A percentile compares a stretch with the other conserved stretches of the same genome.
Conservation (phyloP, 2,888 invertebrate genomes). For the Calameuta filiformis region DNA sequence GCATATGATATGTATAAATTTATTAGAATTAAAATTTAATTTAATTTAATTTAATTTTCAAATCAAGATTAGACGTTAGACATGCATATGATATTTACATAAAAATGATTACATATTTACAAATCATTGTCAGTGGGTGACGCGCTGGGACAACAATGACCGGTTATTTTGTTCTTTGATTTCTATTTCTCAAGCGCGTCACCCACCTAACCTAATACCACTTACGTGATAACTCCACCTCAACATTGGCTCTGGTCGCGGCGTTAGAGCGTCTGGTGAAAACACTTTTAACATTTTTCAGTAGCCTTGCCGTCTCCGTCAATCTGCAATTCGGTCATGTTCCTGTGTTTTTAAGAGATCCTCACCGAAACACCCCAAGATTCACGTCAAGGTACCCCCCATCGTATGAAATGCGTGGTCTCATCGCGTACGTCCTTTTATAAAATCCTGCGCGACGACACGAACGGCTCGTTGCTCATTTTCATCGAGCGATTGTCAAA, state of each 20-base stretch:
- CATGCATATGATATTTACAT: not conserved
- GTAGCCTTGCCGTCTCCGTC: constrained; percentile 96
- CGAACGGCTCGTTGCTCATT: not conserved
- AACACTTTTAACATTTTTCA: constrained; percentile 94
- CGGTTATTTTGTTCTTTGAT: not conserved
- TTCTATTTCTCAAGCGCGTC: constrained; percentile 20
- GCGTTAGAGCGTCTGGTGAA: constrained; percentile 83
- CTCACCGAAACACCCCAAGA: not conserved
- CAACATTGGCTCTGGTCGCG: constrained; percentile 80
- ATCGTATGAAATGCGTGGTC: not conserved
- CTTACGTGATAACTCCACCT: constrained; percentile 95
- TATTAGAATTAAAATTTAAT: too few relatives aligned
- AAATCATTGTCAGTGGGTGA: not conserved
- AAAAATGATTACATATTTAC: not conserved
- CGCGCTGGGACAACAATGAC: not conserved
- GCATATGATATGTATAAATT: not conserved
- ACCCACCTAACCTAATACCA: constrained; percentile 61
- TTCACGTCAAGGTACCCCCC: not conserved
- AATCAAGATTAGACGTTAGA: not conserved
- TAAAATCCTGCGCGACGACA: not conserved
- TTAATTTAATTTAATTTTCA: too few relatives aligned
- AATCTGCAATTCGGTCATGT: constrained; percentile 76
- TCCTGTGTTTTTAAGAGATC: constrained; percentile 15
- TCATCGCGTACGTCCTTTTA: not conserved
- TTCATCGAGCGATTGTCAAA: not conserved